A percentile compares a stretch with the other conserved stretches of the same genome.
phyloP scores from a whole-genome alignment of 53 echinoderm and acorn worm species.

The Arbacia lixula region DNA sequence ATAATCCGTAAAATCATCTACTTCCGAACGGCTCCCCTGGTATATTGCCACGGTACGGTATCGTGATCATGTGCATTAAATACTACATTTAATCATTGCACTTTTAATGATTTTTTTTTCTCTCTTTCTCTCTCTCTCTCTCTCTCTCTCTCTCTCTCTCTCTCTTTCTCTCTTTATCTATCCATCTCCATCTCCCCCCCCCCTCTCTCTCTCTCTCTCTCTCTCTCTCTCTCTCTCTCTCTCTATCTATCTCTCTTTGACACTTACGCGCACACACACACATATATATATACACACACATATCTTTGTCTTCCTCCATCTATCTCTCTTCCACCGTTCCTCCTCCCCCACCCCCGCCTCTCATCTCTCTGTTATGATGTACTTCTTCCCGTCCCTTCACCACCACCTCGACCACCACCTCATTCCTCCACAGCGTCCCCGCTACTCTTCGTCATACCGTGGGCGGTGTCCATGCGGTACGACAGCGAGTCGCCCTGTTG shows the following conservation, averaged over 20 bases:
- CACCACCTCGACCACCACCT: neutral
- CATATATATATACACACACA: neutral
- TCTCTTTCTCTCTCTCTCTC: neutral
- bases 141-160: neutral
- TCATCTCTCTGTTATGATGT: neutral
- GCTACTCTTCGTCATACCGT: constrained; percentile 63
- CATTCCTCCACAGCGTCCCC: constrained; percentile 58
- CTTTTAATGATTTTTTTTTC: neutral
- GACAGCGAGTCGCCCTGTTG: constrained; percentile 67
- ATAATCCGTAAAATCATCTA: too few relatives aligned
- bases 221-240: neutral
- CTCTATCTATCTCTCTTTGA: neutral
- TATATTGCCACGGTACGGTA: neutral
- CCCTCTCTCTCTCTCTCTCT: neutral
- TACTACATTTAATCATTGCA: neutral
- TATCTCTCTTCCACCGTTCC: neutral
- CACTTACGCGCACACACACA: neutral
- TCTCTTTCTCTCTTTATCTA: neutral
- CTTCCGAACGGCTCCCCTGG: too few relatives aligned
- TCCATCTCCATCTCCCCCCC: too few relatives aligned
- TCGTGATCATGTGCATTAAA: neutral
- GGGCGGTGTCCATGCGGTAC: constrained; percentile 77
- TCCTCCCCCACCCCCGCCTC: neutral
- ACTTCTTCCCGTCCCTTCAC: neutral
- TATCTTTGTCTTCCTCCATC: neutral